Evolutionary conservation across 2,113 vertebrate species (phyloP).

Genomic region (Holacanthus passer): DNA sequence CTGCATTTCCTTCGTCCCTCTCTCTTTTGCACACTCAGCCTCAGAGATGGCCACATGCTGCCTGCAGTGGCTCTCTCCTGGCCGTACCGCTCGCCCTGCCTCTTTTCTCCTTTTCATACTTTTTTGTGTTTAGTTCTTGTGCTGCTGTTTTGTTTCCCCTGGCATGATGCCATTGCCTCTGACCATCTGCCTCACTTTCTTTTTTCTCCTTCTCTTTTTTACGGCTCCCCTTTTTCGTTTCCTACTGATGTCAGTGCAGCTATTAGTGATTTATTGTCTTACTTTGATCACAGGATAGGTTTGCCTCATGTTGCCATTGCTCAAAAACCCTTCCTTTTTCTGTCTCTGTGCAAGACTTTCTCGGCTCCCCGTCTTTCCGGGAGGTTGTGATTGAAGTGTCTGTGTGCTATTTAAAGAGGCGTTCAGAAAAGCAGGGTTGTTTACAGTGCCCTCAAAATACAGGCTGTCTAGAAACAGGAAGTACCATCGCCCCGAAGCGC

Average conservation of each 20-base stretch:
- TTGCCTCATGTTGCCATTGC: constrained; percentile 8
- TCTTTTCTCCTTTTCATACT: constrained; percentile 20
- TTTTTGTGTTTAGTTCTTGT: constrained; percentile 46
- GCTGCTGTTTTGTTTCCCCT: constrained; percentile 65
- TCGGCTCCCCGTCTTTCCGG: constrained; percentile 46
- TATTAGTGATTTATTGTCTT: constrained; percentile 27
- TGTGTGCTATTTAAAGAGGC: constrained; percentile 80
- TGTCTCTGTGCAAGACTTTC: constrained; percentile 29
- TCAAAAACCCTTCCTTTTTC: constrained; percentile 4
- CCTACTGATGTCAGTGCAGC: constrained; percentile 38
- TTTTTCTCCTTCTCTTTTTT: constrained; percentile 11
- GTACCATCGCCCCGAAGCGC: constrained; percentile 70
- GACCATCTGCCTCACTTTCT: constrained; percentile 72
- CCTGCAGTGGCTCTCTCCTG: constrained; percentile 29
- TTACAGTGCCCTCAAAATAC: constrained; percentile 76
- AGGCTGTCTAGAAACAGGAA: constrained; percentile 82
- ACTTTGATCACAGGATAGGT: constrained; percentile 21
- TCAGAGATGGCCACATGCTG: constrained; percentile 53
- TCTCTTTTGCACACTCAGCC: constrained; percentile 18
- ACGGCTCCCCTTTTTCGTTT: constrained; percentile 10
- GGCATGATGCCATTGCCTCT: constrained; percentile 60
- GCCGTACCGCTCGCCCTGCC: constrained; percentile 9
- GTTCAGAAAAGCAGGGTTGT: constrained; percentile 66
- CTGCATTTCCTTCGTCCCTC: constrained; percentile 1
- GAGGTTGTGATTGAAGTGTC: constrained; percentile 60